Percentiles rank a stretch among this genome's conserved stretches.
Evolutionary conservation across 2,797 vertebrate genomes (phyloP).

Genomic region (Pitangus sulphuratus): DNA sequence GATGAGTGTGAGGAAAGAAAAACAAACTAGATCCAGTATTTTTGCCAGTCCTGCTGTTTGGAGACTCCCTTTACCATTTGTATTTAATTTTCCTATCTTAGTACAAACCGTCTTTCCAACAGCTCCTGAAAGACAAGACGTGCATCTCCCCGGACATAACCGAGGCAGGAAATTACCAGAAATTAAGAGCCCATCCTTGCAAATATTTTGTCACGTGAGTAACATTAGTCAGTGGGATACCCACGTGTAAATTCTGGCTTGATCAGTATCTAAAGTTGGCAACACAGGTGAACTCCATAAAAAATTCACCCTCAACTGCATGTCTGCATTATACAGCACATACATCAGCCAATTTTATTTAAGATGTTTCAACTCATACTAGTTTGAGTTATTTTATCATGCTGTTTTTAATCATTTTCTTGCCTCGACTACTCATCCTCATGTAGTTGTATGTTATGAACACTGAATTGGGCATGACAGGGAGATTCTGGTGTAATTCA

Average conservation of each 20-base stretch:
- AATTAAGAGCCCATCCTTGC: not conserved
- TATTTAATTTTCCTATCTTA: conserved; percentile 65
- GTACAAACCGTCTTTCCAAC: conserved; percentile 37
- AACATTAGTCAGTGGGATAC: not conserved
- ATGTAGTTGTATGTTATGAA: not conserved
- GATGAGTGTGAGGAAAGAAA: conserved; percentile 63
- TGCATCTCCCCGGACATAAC: conserved; percentile 33
- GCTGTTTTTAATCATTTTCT: conserved; percentile 43
- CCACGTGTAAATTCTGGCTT: not conserved
- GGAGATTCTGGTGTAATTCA: conserved; percentile 16
- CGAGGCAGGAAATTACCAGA: not conserved
- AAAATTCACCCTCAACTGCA: not conserved
- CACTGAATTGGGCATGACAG: not conserved
- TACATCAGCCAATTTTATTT: not conserved
- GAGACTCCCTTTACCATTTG: conserved; percentile 62
- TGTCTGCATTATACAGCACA: not conserved
- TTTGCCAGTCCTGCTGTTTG: conserved; percentile 63
- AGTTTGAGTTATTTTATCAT: conserved; percentile 13
- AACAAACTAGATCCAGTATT: conserved; percentile 46
- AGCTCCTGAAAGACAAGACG: conserved; percentile 41
- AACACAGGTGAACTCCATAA: conserved; percentile 5
- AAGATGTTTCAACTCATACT: conserved; percentile 32
- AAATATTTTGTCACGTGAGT: conserved; percentile 32
- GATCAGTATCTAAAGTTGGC: not conserved
- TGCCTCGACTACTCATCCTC: not conserved